These are phyloP conservation scores for Drosophila fulvimacula DNA, from an alignment of 2,888 invertebrate genomes.

Conservation along the genomic window DNA sequence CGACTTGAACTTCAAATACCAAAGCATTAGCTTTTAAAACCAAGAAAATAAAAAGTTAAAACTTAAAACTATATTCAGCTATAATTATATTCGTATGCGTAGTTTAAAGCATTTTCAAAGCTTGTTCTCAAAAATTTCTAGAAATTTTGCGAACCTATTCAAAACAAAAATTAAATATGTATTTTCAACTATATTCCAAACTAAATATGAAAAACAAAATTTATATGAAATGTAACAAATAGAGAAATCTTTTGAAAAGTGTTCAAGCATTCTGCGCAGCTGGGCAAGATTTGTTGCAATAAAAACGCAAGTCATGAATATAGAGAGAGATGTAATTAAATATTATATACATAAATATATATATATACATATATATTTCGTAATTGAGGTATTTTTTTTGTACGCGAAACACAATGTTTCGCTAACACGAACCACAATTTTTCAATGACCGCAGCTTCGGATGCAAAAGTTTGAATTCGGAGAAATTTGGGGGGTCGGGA, in stretches of 20 bases:
- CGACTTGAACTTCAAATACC: conserved; percentile 29
- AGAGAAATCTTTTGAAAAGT: conserved; percentile 33
- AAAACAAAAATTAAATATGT: conserved; percentile 56
- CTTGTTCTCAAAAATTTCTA: conserved; percentile 81
- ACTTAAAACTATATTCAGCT: conserved; percentile 66
- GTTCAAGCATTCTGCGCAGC: conserved; percentile 51
- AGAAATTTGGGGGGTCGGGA: conserved; percentile 11
- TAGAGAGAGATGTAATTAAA: conserved; percentile 54
- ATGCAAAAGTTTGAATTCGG: conserved; percentile 14
- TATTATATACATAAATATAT: conserved; percentile 17
- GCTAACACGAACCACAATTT: conserved; percentile 49
- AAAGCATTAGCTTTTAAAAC: conserved; percentile 48
- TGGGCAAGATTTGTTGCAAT: conserved; percentile 73
- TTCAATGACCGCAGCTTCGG: conserved; percentile 39
- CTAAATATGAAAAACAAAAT: conserved; percentile 23
- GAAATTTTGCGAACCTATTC: conserved; percentile 79
- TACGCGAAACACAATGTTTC: conserved; percentile 44
- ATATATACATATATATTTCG: conserved; percentile 68
- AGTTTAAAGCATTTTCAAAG: conserved; percentile 83
- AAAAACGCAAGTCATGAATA: conserved; percentile 62
- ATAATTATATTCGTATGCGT: conserved; percentile 75
- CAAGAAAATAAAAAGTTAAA: conserved; percentile 16
- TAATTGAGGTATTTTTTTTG: conserved; percentile 70
- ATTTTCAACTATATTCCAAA: conserved; percentile 61
- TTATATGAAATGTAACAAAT: conserved; percentile 27